A percentile compares a stretch with the other conserved stretches of the same genome.
Conservation (phyloP, 2,888 invertebrate species). For the Hirtodrosophila duncani region DNA sequence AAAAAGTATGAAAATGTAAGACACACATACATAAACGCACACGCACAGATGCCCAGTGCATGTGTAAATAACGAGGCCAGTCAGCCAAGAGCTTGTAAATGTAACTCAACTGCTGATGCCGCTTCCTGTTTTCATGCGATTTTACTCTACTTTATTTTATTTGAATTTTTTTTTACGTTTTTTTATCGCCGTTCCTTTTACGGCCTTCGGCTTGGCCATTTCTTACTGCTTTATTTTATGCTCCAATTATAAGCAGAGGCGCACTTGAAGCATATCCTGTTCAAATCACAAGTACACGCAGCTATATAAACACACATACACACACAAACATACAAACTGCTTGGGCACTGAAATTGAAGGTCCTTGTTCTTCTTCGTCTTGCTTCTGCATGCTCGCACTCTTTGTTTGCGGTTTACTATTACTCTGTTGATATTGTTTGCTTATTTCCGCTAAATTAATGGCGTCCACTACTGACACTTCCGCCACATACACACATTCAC, state of each 20-base stretch:
- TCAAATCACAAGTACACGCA: conserved; percentile 47
- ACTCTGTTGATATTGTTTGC: conserved; percentile 62
- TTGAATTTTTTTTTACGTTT: conserved; percentile 9
- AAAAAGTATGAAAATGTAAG: conserved; percentile 25
- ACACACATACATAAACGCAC: not conserved
- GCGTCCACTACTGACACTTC: conserved; percentile 65
- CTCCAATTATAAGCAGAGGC: conserved; percentile 64
- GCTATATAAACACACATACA: not conserved
- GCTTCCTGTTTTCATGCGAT: conserved; percentile 6
- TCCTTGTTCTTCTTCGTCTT: not conserved
- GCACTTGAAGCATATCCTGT: conserved; percentile 59
- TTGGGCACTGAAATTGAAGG: no score
- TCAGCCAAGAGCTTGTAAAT: conserved; percentile 50
- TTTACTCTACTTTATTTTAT: conserved; percentile 1
- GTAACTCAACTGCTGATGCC: conserved; percentile 29
- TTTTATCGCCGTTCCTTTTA: conserved; percentile 20
- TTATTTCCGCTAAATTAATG: conserved; percentile 71
- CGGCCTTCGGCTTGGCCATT: conserved; percentile 43
- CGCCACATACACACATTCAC: conserved; percentile 26
- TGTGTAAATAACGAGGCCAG: conserved; percentile 38
- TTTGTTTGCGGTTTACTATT: conserved; percentile 46
- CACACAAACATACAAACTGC: conserved; percentile 12
- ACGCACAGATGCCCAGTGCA: conserved; percentile 12
- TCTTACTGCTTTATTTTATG: conserved; percentile 66
- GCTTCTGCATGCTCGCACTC: not conserved